phyloP scores from a whole-genome alignment of 2,888 invertebrate genomes.

The Cantharis rustica region DNA sequence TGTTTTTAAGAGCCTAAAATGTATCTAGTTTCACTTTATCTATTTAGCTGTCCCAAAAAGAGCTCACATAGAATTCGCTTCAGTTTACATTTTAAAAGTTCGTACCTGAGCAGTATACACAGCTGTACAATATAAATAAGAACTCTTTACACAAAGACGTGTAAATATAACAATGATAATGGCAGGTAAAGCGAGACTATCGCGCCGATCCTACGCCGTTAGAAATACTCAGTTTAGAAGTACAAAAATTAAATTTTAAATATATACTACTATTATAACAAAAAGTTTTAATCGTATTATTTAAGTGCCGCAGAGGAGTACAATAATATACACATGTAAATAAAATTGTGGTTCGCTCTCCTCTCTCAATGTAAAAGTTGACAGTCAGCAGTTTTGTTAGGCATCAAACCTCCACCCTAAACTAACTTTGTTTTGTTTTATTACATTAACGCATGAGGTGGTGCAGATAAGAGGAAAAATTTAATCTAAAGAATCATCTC shows the following conservation, averaged over 20 bases:
- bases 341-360: neutral
- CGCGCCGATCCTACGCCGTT: neutral
- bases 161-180: constrained; percentile 10
- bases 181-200: neutral
- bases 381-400: constrained; percentile 5
- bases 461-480: constrained; percentile 10
- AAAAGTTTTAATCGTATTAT: neutral
- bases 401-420: constrained; percentile 13
- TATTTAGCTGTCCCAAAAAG: constrained; percentile 13
- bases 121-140: constrained; percentile 17
- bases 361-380: neutral
- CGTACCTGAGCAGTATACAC: constrained; percentile 17
- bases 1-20: constrained; percentile 11
- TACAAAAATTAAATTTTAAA: neutral
- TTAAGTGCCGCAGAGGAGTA: neutral
- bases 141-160: constrained; percentile 3
- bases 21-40: constrained; percentile 24
- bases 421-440: constrained; percentile 13
- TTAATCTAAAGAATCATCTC: neutral
- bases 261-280: neutral
- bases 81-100: constrained; percentile 15
- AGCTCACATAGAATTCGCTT: constrained; percentile 16
- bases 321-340: neutral
- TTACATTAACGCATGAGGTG: constrained; percentile 4
- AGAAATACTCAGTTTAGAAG: neutral